phyloP scores from a whole-genome alignment of 2,797 vertebrate genomes.

The Esox masquinongy region DNA sequence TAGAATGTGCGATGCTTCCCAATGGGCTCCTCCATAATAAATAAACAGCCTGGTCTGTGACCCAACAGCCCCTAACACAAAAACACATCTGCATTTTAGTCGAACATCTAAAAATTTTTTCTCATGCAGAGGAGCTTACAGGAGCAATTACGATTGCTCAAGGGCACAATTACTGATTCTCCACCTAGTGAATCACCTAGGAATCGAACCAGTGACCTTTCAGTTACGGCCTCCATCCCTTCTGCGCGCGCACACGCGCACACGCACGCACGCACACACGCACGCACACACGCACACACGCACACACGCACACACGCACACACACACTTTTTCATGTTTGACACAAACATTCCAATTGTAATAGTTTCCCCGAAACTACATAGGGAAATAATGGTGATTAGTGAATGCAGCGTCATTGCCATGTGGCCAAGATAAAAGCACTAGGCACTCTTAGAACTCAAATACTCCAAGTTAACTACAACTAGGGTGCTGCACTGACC shows the following conservation, averaged over 20 bases:
- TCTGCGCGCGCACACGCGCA: neutral
- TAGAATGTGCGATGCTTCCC: neutral
- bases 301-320: neutral
- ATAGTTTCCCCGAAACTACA: slow-evolving; percentile 2
- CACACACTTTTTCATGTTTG: neutral
- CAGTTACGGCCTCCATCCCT: no score
- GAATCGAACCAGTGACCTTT: no score
- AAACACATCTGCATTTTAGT: neutral
- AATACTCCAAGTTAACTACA: neutral
- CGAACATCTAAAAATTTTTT: no score
- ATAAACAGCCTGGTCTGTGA: neutral
- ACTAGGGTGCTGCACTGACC: neutral
- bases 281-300: neutral
- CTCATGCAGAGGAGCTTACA: no score
- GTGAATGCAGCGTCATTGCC: neutral
- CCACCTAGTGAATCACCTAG: no score
- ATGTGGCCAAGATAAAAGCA: neutral
- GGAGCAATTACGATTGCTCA: no score
- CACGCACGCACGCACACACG: neutral
- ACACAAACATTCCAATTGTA: neutral
- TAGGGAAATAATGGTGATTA: neutral
- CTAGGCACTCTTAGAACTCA: neutral
- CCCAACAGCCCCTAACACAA: neutral
- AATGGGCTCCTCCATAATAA: neutral
- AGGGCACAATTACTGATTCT: no score